phyloP scores from a whole-genome alignment of 2,797 vertebrate species.

The Scleropages formosus region DNA sequence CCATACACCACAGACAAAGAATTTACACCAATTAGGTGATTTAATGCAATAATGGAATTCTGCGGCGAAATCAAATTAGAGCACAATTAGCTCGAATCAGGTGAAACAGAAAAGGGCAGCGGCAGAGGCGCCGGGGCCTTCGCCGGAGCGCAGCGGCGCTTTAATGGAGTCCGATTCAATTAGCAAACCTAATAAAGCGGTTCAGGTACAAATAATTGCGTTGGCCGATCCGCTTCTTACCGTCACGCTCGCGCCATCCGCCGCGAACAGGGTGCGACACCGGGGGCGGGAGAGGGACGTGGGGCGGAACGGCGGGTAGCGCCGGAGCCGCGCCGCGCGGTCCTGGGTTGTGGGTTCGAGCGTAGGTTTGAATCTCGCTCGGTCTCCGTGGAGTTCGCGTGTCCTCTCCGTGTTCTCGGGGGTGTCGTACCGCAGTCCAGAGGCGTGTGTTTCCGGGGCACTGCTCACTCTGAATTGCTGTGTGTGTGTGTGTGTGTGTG shows the following conservation, averaged over 20 bases:
- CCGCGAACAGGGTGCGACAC: background rate
- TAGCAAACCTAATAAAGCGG: constrained; percentile 14
- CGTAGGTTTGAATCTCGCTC: background rate
- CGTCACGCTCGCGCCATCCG: background rate
- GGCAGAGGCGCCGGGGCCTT: background rate
- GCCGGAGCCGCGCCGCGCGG: background rate
- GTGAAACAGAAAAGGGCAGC: constrained; percentile 24
- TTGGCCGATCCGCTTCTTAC: background rate
- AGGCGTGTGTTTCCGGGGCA: no score
- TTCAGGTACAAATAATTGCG: constrained; percentile 2
- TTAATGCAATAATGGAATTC: constrained; percentile 32
- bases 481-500: background rate
- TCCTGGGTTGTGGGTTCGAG: no score
- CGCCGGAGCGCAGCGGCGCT: constrained; percentile 17
- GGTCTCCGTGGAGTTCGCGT: no score
- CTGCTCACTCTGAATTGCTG: no score
- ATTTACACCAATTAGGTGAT: constrained; percentile 25
- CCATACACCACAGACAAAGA: constrained; percentile 27
- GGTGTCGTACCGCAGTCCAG: background rate
- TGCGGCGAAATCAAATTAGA: constrained; percentile 30
- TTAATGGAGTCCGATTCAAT: constrained; percentile 27
- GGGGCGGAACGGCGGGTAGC: background rate
- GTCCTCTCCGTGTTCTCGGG: no score
- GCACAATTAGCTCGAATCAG: constrained; percentile 27
- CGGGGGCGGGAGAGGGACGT: background rate